Evolutionary conservation across 2,113 vertebrate species (phyloP).

Genomic region (Rhagologus leucostigma): DNA sequence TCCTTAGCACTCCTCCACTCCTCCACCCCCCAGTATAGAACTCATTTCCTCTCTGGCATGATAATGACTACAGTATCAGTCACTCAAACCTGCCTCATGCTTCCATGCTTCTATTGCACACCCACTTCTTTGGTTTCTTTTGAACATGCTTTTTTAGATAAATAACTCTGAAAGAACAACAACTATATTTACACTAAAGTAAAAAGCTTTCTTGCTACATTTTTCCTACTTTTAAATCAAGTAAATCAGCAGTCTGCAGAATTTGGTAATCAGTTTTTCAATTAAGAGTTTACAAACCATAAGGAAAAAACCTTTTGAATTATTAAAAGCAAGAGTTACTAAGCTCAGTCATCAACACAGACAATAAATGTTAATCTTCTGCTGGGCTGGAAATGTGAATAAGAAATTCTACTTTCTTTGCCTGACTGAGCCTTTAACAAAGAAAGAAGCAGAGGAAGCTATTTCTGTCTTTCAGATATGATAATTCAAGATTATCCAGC

Average conservation of each 20-base stretch:
- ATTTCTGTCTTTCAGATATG: constrained; percentile 15
- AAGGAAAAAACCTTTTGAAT: not conserved
- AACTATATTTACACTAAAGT: constrained; percentile 4
- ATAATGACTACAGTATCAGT: not conserved
- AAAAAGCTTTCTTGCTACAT: constrained; percentile 30
- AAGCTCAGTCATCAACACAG: not conserved
- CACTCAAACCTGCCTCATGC: constrained; percentile 38
- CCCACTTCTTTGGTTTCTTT: constrained; percentile 72
- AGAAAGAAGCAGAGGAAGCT: not conserved
- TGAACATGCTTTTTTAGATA: constrained; percentile 39
- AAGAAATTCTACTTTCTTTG: not conserved
- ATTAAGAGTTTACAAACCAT: not conserved
- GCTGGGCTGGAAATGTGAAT: not conserved
- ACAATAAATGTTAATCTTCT: not conserved
- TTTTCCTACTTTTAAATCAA: constrained; percentile 52
- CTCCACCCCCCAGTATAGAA: not conserved
- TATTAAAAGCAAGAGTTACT: not conserved
- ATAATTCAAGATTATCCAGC: constrained; percentile 1
- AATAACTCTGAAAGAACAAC: constrained; percentile 35
- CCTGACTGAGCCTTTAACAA: not conserved
- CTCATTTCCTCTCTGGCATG: not conserved
- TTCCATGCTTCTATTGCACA: constrained; percentile 73
- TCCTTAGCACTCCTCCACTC: not conserved
- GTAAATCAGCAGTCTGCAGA: constrained; percentile 55
- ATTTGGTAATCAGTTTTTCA: constrained; percentile 31